Evolutionary conservation across 2,113 vertebrate species (phyloP), one percentile per base, ranked within the genome.

Genomic region (Holacanthus passer): DNA sequence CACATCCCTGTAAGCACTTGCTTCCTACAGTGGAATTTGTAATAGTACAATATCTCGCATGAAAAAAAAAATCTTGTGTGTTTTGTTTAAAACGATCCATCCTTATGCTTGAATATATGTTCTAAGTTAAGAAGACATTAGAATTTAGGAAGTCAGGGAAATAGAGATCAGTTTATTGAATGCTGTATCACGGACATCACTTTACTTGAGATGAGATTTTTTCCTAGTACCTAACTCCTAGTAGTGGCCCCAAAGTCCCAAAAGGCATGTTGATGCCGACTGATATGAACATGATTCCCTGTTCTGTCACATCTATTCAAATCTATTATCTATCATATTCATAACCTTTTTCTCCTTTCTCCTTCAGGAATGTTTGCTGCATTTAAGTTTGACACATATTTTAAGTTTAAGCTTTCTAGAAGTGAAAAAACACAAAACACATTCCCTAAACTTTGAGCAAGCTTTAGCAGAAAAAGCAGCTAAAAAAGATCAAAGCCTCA

Each of bases 381-480:
- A 16, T 41, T 37, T 20, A 4, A n/a, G n/a, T n/a, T n/a, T n/a
- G n/a, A n/a, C n/a, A n/a, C n/a, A 3, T 48, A 16, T 60, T 77
- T 58, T 45, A 43, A 52, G 48, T 75, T 66, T 0, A 45, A 1
- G 12, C 37, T 35, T 41, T 65, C 27, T n/a, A 31, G 37, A 24
- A 53, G 19, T 27, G n/a, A 3, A 76, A 67, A 73, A 19, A 29
- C 12, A 5, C 16, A 4, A 22, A 50, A 27, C 24, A 17, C 14
- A 20, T 60, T 48, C n/a, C 41, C 29, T 11, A 52, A 89, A 71
- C 60, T 74, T 82, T 59, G 29, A 39, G 65, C 24, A 32, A 55
- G 48, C 39, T 79, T 84, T 39, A 56, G 11, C 47, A 70, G 50
- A 43, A 77, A 69, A 85, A 43, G 59, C 77, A 32, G 65, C 80